These are phyloP conservation scores for Aplysina aerophoba DNA, from an alignment of 37 sponge, comb jelly and placozoan species.

Conservation along the genomic window DNA sequence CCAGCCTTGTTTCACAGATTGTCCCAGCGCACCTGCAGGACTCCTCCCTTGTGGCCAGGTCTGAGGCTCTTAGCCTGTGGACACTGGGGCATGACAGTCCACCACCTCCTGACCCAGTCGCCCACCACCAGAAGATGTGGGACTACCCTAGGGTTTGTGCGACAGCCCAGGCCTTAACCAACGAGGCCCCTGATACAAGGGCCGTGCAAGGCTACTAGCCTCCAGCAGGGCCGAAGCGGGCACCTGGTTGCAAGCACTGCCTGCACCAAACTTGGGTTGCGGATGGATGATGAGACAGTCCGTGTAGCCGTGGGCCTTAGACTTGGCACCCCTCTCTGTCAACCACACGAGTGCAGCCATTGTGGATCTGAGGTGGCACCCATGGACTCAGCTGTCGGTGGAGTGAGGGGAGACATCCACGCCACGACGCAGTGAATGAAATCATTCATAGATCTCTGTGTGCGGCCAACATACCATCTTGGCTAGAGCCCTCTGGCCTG, in stretches of 20 bases:
- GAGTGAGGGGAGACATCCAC: slow-evolving; percentile 25
- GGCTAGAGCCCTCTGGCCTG: slow-evolving; percentile 32
- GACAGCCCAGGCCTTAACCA: neutral
- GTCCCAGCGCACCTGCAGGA: slow-evolving; percentile 24
- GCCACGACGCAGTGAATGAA: slow-evolving; percentile 38
- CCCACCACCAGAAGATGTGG: slow-evolving; percentile 36
- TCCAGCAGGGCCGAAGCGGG: slow-evolving; percentile 10
- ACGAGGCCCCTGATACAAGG: slow-evolving; percentile 20
- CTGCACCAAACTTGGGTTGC: slow-evolving; percentile 14
- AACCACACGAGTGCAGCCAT: slow-evolving; percentile 32
- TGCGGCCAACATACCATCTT: slow-evolving; percentile 33
- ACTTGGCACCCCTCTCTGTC: slow-evolving; percentile 35
- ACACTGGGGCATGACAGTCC: slow-evolving; percentile 1
- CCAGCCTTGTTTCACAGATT: slow-evolving; percentile 18
- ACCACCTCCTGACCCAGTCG: neutral
- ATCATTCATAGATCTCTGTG: slow-evolving; percentile 27
- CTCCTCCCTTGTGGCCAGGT: neutral
- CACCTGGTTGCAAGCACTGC: slow-evolving; percentile 12
- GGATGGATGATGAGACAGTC: slow-evolving; percentile 25
- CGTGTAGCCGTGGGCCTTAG: slow-evolving; percentile 44
- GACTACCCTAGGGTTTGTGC: neutral
- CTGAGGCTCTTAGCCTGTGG: slow-evolving; percentile 17
- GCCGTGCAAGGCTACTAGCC: slow-evolving; percentile 19
- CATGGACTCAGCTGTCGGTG: slow-evolving; percentile 30
- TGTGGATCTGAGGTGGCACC: slow-evolving; percentile 37